Evolutionary conservation across 2,797 vertebrate genomes (phyloP).

Genomic region (Choloepus didactylus): DNA sequence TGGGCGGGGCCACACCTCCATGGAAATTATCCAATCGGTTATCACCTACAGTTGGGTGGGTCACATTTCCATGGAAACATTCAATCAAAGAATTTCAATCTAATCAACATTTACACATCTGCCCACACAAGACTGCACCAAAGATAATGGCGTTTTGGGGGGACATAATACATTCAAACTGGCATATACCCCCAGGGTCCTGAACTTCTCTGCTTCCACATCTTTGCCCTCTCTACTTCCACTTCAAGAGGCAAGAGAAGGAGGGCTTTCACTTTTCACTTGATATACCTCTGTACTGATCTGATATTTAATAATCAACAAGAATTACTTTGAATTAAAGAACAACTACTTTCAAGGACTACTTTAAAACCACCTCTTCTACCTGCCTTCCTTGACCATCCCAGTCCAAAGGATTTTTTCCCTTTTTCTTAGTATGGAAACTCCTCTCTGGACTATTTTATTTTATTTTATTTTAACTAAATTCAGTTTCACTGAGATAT

Average conservation of each 20-base stretch:
- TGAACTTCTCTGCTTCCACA: neutral
- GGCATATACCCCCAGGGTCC: neutral
- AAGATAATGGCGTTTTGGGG: too few species aligned
- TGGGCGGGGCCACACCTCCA: too few species aligned
- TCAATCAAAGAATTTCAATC: too few species aligned
- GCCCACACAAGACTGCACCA: too few species aligned
- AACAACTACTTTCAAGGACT: neutral
- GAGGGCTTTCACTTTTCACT: neutral
- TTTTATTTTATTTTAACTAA: too few species aligned
- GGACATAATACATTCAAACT: too few species aligned
- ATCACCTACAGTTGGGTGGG: too few species aligned
- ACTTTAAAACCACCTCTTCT: neutral
- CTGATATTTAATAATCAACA: neutral
- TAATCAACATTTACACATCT: too few species aligned
- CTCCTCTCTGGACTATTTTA: neutral
- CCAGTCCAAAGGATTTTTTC: neutral
- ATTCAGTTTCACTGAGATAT: too few species aligned
- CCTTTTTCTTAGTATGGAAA: conserved; percentile 13
- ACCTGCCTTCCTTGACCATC: neutral
- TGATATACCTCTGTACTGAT: neutral
- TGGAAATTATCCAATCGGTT: too few species aligned
- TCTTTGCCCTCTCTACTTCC: neutral
- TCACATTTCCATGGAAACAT: too few species aligned
- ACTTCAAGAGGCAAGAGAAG: neutral
- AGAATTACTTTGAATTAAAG: conserved; percentile 51